Conservation (phyloP, 1,140 invertebrate species). For the Platorchestia sp. region DNA sequence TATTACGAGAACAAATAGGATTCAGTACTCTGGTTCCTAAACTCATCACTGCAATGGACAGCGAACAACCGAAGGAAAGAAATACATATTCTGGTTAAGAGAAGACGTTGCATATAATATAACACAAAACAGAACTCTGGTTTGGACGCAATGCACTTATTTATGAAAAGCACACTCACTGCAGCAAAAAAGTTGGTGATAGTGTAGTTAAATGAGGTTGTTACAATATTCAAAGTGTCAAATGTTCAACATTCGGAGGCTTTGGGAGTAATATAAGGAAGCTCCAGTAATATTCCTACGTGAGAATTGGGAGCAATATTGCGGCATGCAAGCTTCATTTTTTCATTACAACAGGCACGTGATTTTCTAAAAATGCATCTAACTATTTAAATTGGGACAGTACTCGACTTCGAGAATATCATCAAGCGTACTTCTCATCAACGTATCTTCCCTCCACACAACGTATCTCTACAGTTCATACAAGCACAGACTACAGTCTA, state of each 20-base stretch:
- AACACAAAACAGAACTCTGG: not conserved
- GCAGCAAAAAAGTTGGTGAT: not conserved
- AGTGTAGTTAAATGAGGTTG: not conserved
- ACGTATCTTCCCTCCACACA: not conserved
- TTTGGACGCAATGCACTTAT: not conserved
- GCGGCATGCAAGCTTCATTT: not conserved
- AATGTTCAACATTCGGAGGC: not conserved
- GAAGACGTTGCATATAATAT: not conserved
- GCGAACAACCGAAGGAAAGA: not conserved
- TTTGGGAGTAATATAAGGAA: not conserved
- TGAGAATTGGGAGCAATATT: not conserved
- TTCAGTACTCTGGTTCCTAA: no score
- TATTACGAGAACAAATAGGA: no score
- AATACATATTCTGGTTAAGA: not conserved
- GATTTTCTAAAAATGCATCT: not conserved
- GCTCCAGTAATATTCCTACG: not conserved
- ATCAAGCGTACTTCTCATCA: not conserved
- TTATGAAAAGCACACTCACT: not conserved
- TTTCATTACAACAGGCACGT: not conserved
- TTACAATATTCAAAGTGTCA: not conserved
- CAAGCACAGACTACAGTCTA: not conserved
- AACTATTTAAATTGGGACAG: not conserved
- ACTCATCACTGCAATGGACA: no score
- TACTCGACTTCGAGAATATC: not conserved
- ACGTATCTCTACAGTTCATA: not conserved